phyloP scores from a whole-genome alignment of 64 coral and sea anemone species.

The Dendronephthya gigantea region DNA sequence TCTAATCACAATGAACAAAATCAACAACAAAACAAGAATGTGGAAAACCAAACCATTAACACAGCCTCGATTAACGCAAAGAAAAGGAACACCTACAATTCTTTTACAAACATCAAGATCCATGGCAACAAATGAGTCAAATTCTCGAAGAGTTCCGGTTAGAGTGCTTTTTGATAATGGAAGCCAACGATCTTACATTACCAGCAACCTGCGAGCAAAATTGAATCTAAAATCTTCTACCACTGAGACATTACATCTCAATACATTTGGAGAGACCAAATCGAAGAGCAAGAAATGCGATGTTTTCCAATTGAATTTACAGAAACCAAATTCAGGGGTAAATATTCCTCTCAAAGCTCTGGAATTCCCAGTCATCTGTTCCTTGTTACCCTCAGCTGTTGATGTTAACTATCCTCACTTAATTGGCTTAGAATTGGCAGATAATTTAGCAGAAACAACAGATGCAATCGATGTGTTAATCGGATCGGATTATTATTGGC shows the following conservation, averaged over 20 bases:
- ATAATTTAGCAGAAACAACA: not conserved
- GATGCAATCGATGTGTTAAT: slow-evolving; percentile 17
- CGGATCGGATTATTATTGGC: slow-evolving; percentile 19
- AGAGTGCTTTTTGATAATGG: slow-evolving; percentile 4
- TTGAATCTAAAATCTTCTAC: not conserved
- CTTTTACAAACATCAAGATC: not conserved
- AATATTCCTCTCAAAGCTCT: slow-evolving; percentile 1
- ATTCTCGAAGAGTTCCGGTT: not conserved
- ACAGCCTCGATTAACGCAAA: not conserved
- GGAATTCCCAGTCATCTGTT: slow-evolving; percentile 25
- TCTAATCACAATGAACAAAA: not conserved
- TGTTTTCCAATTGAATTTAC: not conserved
- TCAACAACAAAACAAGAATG: not conserved
- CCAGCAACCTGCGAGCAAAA: not conserved
- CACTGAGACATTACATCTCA: not conserved
- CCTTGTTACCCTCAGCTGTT: not conserved
- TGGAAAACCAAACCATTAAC: not conserved
- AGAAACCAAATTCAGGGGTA: not conserved
- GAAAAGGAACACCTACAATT: not conserved
- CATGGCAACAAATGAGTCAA: not conserved
- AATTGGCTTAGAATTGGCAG: slow-evolving; percentile 25
- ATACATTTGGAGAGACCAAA: not conserved
- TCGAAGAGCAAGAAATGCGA: not conserved
- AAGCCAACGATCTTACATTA: not conserved
- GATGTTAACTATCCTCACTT: slow-evolving; percentile 13